Evolutionary conservation across 2,888 invertebrate genomes (phyloP).

Genomic region (Limnephilus rhombicus): DNA sequence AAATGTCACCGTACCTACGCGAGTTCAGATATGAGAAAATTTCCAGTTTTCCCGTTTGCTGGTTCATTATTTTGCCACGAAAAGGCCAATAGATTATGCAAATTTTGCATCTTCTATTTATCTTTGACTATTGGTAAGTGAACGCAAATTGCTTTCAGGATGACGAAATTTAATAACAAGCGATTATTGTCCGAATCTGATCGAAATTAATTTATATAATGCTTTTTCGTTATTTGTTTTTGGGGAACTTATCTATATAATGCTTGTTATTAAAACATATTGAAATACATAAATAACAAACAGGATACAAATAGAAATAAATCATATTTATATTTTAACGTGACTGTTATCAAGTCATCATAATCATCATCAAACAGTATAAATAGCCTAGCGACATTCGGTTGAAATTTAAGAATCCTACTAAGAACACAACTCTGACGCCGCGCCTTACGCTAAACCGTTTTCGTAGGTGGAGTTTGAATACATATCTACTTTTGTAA

Average conservation of each 20-base stretch:
- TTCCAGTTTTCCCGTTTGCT: background rate
- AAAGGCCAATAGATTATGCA: background rate
- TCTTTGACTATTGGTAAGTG: background rate
- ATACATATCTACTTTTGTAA: too few species aligned
- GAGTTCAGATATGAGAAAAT: background rate
- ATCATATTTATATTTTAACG: background rate
- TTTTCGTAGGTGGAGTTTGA: too few species aligned
- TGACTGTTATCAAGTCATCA: background rate
- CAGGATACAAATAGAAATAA: background rate
- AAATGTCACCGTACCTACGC: conserved; percentile 6
- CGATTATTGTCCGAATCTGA: background rate
- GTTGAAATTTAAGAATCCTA: too few species aligned
- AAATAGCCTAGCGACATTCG: too few species aligned
- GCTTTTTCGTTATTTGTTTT: too few species aligned
- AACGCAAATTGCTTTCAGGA: background rate
- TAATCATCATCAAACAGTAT: too few species aligned
- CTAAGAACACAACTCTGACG: too few species aligned
- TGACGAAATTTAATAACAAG: background rate
- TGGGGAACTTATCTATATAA: too few species aligned
- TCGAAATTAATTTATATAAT: background rate
- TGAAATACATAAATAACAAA: background rate
- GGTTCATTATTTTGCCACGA: background rate
- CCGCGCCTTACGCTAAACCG: too few species aligned
- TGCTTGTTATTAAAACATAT: background rate
- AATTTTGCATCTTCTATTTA: background rate